These are phyloP conservation scores for Prosopocoilus inquinatus DNA, from an alignment of 2,888 invertebrate species.

Conservation along the genomic window DNA sequence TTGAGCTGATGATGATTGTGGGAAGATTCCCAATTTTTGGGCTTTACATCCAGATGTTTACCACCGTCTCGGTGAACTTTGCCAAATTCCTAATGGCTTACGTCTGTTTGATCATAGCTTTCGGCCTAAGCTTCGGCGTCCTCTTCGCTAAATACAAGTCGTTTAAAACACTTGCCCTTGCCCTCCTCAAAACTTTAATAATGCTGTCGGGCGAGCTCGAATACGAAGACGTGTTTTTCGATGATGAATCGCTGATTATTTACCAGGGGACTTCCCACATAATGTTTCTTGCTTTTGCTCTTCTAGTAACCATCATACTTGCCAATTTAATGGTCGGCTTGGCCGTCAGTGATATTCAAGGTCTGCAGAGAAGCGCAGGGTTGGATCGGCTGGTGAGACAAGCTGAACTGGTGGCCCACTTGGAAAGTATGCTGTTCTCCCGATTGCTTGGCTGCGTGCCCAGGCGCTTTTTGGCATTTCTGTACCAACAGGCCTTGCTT, in stretches of 20 bases:
- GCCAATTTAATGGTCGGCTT: constrained; percentile 82
- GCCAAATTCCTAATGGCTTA: constrained; percentile 79
- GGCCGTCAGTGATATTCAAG: constrained; percentile 82
- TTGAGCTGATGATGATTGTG: constrained; percentile 82
- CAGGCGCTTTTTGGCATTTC: constrained; percentile 60
- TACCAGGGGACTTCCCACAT: constrained; percentile 74
- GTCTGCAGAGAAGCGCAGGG: constrained; percentile 77
- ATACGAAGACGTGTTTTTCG: constrained; percentile 79
- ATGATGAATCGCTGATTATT: constrained; percentile 52
- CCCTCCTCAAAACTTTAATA: constrained; percentile 74
- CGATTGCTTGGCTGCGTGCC: constrained; percentile 64
- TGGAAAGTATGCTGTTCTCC: constrained; percentile 82
- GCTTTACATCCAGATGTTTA: constrained; percentile 85
- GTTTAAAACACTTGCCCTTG: constrained; percentile 62
- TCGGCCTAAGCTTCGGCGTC: constrained; percentile 78
- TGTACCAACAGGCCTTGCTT: constrained; percentile 72
- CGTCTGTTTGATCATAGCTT: constrained; percentile 76
- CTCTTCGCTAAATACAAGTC: constrained; percentile 75
- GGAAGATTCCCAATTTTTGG: constrained; percentile 85
- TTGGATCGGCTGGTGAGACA: constrained; percentile 77
- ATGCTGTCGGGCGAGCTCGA: constrained; percentile 90
- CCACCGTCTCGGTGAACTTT: constrained; percentile 79
- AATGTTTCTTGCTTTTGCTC: constrained; percentile 73
- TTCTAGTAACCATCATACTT: constrained; percentile 77
- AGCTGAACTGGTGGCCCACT: constrained; percentile 76